Evolutionary conservation across 2,113 vertebrate genomes (phyloP), one percentile per base, ranked within the genome.

Genomic region (Pelecanoides urinatrix): DNA sequence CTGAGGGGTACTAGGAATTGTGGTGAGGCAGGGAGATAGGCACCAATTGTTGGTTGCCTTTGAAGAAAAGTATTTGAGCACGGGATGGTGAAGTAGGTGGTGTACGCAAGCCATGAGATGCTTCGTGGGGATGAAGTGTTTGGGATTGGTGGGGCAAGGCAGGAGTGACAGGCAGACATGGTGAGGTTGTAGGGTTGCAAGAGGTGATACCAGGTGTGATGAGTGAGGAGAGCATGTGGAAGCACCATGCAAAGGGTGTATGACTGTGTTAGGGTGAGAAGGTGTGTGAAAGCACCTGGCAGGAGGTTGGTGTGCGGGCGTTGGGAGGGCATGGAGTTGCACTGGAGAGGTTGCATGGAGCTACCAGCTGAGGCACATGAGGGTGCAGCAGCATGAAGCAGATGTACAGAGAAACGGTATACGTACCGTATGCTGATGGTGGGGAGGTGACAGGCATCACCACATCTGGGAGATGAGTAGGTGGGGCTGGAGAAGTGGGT

Each of bases 221-320:
- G 58, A 66, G n/a, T 5, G n/a, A 80, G 8, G 45, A 86, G 23
- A 58, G 17, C 3, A 0, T 4, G 2, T 44, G 26, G 27, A 77
- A 63, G n/a, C 0, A 0, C 34, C 10, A 0, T 23, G 50, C 10
- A 4, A 68, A 52, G 9, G 27, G 14, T 9, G 10, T 65, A 3
- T 30, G 50, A 8, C 23, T 14, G 21, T 16, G 11, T 40, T 53
- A 5, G 40, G 38, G 27, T n/a, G 62, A 63, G 49, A 50, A 38
- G 18, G 30, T 27, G 22, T 36, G 42, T 19, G 44, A 30, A 78
- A 53, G 20, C 3, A 1, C 13, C 25, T 12, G 7, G 17, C 34
- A n/a, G 84, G 63, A 56, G 40, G 6, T 29, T 66, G 82, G 8
- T 40, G 50, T 73, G 36, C 3, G 2, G 20, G 30, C 4, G 2